Base-by-base conservation (phyloP, 2,797 vertebrate species). In the Cossypha polioptera region DNA sequence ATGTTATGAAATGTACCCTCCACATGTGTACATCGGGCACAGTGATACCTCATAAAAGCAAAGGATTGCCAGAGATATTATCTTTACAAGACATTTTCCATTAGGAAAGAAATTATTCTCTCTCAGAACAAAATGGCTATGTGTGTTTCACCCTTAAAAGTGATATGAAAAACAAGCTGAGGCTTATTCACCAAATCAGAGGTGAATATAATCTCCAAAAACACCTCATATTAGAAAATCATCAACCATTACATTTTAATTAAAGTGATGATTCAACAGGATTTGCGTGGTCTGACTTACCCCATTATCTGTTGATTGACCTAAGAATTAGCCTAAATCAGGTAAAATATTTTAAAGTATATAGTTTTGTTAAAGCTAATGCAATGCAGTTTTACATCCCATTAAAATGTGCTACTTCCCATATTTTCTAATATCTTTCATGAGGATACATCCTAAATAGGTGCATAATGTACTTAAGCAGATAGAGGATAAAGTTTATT, bases 41-140 rank as follows among this genome's bases (percentile, higher is more conserved):
- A 85, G 42, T 54, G 54, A 68, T 95, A 73, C 20, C 40, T 90
- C 63, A 59, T 79, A 86, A 84, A 90, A 88, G 50, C 5, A 2
- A 88, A 83, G 24, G 31, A 36, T 68, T 91, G 45, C 54, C 83
- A 22, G 15, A 86, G 90, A 87, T 93, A 47, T 2, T 86, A 78
- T 82, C 90, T 88, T 72, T 76, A 66, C 40, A 73, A 76, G 83
- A 63, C 19, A 43, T 79, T 92, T 92, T 94, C 48, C 33, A 69
- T 92, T 92, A 81, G 71, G 35, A 85, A 89, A 47, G 74, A 85
- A 86, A 57, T 90, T 78, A 31, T 91, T 88, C n/a, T 66, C 43
- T 74, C n/a, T 81, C 51, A 42, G 67, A 92, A 75, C 62, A 91
- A 95, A 94, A 72, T 73, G 19, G 12, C 4, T 19, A 31, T 53